Evolutionary conservation across 2,888 invertebrate species (phyloP), one percentile per base, ranked within the genome.

Genomic region (Heliconius charithonia): DNA sequence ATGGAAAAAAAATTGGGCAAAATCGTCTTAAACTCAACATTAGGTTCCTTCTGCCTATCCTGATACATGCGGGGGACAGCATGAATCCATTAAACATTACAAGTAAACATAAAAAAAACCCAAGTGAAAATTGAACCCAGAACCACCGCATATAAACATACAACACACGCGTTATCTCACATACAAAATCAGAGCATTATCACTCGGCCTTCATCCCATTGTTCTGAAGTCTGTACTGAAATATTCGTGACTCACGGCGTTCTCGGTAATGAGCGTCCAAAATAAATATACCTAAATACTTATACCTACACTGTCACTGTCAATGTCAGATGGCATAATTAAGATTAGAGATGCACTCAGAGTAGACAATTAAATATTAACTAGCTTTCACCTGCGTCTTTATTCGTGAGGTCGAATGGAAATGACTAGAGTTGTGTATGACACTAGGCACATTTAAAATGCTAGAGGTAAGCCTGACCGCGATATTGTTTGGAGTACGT

Each of bases 271-370:
- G 72, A 37, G 72, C n/a, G 72, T 7, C 72, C 37, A 62, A 76
- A 69, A 69, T 62, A 56, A 76, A 62, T 25, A 62, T 76, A 32
- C 62, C 13, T 51, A 51, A 19, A 7, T 19, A 19, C 19, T 51
- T 16, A 19, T 67, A 32, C 29, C 45, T 37, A 72, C 69, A 41
- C 32, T 72, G 72, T 72, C 72, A 59, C 32, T 72, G 72, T 72
- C 72, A 72, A 72, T 59, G 72, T 72, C 72, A 72, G 59, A 16
- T 72, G 72, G 32, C 72, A 72, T 72, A n/a, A 72, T 27, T 16
- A 51, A 22, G 27, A 71, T 27, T 27, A 63, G 25, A 27, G 27
- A 29, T 27, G 27, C 27, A 29, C 63, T 27, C 27, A 16, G 63
- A 51, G 19, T 51, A 7, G 51, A 51, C 19, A 51, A 51, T 51